These are phyloP conservation scores for Balaenoptera acutorostrata DNA, from an alignment of 2,113 vertebrate species.

Conservation along the genomic window DNA sequence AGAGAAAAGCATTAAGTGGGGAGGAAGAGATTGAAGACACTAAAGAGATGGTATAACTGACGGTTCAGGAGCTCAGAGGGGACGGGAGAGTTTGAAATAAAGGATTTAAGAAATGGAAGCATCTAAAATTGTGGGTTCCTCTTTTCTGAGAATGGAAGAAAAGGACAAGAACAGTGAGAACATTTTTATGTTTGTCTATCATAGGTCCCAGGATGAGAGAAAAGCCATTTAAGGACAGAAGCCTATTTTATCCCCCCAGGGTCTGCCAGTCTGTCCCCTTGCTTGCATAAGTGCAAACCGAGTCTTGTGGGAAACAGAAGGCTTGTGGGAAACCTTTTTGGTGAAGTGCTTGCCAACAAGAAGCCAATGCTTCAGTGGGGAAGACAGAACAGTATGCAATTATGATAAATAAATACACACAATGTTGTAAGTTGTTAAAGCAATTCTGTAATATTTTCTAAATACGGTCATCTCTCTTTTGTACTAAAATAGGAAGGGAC, in stretches of 20 bases:
- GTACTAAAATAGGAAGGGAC: background rate
- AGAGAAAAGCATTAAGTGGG: background rate
- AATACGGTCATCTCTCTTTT: background rate
- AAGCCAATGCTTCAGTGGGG: background rate
- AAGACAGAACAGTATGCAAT: background rate
- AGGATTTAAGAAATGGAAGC: background rate
- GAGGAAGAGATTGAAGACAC: background rate
- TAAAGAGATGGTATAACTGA: background rate
- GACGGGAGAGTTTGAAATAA: background rate
- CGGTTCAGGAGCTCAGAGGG: background rate
- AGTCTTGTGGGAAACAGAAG: background rate
- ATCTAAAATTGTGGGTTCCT: background rate
- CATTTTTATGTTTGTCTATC: background rate
- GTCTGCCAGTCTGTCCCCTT: background rate
- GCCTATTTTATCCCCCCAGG: background rate
- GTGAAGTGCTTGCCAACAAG: background rate
- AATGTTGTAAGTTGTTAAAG: background rate
- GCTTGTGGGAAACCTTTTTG: background rate
- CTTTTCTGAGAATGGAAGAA: background rate
- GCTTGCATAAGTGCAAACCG: background rate
- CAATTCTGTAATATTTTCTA: background rate
- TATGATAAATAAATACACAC: background rate
- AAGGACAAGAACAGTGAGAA: background rate
- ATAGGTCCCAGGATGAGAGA: background rate
- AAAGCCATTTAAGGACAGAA: background rate